Evolutionary conservation across 2,888 invertebrate species (phyloP).

Genomic region (Erannis defoliaria): DNA sequence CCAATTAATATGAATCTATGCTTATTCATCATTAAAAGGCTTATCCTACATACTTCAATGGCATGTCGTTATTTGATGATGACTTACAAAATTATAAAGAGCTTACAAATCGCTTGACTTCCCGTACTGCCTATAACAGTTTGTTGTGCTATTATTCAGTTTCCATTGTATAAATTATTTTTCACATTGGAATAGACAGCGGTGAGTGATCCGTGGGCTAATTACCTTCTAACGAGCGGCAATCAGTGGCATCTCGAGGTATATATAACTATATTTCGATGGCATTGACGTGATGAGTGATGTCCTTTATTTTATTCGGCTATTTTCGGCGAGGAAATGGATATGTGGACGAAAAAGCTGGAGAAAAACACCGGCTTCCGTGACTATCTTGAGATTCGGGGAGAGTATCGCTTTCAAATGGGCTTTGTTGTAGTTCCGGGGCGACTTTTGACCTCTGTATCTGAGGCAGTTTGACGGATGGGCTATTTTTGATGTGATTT

Average conservation of each 20-base stretch:
- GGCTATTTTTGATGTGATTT: slow-evolving; percentile 15
- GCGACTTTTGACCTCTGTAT: slow-evolving; percentile 44
- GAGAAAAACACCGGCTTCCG: slow-evolving; percentile 76
- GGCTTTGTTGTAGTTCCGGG: slow-evolving; percentile 43
- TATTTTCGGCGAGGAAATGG: slow-evolving; percentile 82
- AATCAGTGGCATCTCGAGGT: slow-evolving; percentile 76
- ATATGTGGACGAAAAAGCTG: slow-evolving; percentile 78
- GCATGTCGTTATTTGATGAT: no score
- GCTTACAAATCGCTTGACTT: slow-evolving; percentile 1
- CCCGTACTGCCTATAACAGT: slow-evolving; percentile 39
- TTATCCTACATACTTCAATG: no score
- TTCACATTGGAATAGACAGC: slow-evolving; percentile 70
- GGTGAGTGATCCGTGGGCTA: slow-evolving; percentile 82
- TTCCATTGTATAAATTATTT: slow-evolving; percentile 55
- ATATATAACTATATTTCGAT: slow-evolving; percentile 66
- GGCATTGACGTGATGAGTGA: slow-evolving; percentile 74
- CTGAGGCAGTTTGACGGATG: slow-evolving; percentile 22
- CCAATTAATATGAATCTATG: no score
- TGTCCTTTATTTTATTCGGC: slow-evolving; percentile 81
- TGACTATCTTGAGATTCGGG: slow-evolving; percentile 63
- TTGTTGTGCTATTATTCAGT: slow-evolving; percentile 66
- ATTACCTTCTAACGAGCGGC: slow-evolving; percentile 84
- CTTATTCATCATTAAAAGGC: no score
- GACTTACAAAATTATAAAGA: no score
- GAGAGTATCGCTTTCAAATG: slow-evolving; percentile 68